These are phyloP conservation scores for Aphaenogaster floridana DNA, from an alignment of 1,140 invertebrate genomes.

Conservation along the genomic window DNA sequence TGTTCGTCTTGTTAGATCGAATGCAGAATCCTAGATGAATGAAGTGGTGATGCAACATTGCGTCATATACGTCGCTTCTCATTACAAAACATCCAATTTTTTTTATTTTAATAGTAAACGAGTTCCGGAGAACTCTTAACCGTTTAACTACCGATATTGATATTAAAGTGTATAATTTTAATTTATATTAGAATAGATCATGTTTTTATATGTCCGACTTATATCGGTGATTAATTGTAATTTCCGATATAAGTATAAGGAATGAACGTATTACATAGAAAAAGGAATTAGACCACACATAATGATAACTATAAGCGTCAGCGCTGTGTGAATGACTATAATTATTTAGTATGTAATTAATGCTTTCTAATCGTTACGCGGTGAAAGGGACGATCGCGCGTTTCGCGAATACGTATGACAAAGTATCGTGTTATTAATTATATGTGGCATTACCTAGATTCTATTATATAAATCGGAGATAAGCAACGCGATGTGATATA, in stretches of 20 bases:
- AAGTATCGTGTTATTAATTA: slow-evolving; percentile 4
- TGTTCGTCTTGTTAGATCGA: neutral
- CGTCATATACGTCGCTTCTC: neutral
- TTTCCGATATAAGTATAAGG: neutral
- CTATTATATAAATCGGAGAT: slow-evolving; percentile 31
- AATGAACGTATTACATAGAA: neutral
- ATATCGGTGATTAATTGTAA: neutral
- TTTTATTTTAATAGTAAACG: neutral
- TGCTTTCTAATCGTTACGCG: slow-evolving; percentile 19
- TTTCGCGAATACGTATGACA: neutral
- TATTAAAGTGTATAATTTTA: neutral
- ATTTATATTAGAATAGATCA: neutral
- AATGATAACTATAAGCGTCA: neutral
- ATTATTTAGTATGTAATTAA: slow-evolving; percentile 20
- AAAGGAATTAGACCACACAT: neutral
- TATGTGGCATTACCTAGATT: neutral
- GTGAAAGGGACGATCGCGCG: neutral
- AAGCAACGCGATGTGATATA: neutral
- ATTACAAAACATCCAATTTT: neutral
- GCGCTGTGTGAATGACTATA: neutral
- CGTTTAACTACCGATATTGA: neutral
- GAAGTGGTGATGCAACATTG: neutral
- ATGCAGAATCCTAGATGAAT: neutral
- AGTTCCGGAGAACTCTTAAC: neutral
- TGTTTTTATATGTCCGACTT: neutral